phyloP scores from a whole-genome alignment of 2,888 invertebrate species.

The Tholera decimalis region DNA sequence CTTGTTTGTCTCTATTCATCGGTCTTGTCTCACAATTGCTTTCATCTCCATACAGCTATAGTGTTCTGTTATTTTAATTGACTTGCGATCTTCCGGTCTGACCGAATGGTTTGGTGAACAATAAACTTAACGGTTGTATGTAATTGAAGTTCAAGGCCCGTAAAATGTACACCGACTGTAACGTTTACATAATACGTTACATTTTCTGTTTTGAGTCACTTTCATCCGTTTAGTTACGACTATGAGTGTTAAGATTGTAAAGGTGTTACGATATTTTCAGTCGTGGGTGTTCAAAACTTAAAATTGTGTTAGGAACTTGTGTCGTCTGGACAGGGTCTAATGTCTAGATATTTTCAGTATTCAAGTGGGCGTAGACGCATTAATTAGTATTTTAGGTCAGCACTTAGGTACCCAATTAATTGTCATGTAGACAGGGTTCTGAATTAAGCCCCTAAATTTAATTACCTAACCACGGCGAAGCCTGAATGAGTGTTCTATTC shows the following conservation, averaged over 20 bases:
- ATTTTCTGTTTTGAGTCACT: constrained; percentile 52
- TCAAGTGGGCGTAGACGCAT: not conserved
- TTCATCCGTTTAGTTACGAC: constrained; percentile 43
- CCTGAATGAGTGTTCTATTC: not conserved
- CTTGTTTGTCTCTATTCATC: constrained; percentile 1
- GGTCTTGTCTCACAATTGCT: constrained; percentile 18
- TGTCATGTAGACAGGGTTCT: not conserved
- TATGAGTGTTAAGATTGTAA: constrained; percentile 9
- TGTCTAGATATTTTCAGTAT: not conserved
- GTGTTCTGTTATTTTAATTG: constrained; percentile 60
- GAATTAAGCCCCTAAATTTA: constrained; percentile 8
- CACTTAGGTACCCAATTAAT: constrained; percentile 7
- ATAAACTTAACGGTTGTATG: constrained; percentile 57
- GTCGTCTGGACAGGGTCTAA: not conserved
- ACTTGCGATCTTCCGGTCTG: constrained; percentile 43
- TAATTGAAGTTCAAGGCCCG: constrained; percentile 66
- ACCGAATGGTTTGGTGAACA: constrained; percentile 49
- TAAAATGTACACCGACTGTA: constrained; percentile 48
- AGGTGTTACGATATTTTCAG: constrained; percentile 10
- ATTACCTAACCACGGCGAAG: not conserved
- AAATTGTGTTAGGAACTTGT: not conserved
- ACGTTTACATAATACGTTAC: constrained; percentile 60
- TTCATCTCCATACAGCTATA: constrained; percentile 27
- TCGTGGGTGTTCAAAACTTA: not conserved
- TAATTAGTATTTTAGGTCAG: constrained; percentile 13